These are phyloP conservation scores for Euborellia annulipes DNA, from an alignment of 1,140 invertebrate genomes.

Conservation along the genomic window DNA sequence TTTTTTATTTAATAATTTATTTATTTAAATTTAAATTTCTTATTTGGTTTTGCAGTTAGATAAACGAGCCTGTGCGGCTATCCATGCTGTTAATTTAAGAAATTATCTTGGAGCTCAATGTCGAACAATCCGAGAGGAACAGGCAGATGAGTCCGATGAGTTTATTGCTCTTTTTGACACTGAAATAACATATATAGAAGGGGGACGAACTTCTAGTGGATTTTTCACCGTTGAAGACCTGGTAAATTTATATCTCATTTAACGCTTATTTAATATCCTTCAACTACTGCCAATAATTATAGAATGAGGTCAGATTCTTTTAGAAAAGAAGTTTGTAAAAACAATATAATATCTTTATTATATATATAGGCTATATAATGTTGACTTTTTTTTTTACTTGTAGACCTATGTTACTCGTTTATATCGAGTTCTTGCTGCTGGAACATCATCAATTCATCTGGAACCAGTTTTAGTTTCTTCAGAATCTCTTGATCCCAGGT, in stretches of 20 bases:
- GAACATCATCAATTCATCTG: conserved; percentile 70
- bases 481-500: conserved; percentile 60
- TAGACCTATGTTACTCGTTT: conserved; percentile 67
- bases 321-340: too few species aligned
- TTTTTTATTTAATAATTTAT: conserved; percentile 1
- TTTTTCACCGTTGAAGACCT: conserved; percentile 96
- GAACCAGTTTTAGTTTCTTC: conserved; percentile 64
- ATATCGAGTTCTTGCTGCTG: conserved; percentile 79
- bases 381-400: conserved; percentile 21
- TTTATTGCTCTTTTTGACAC: conserved; percentile 86
- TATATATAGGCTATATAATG: too few species aligned
- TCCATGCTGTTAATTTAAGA: conserved; percentile 95
- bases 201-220: conserved; percentile 87
- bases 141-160: conserved; percentile 89
- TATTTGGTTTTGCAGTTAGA: conserved; percentile 51
- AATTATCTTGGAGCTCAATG: conserved; percentile 90
- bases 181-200: conserved; percentile 91
- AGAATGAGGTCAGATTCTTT: too few species aligned
- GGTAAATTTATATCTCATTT: conserved; percentile 27
- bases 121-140: conserved; percentile 96
- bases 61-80: conserved; percentile 95
- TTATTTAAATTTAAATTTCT: conserved; percentile 9
- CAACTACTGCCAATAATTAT: too few species aligned
- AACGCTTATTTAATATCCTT: too few species aligned
- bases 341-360: too few species aligned